These are phyloP conservation scores for Choloepus didactylus DNA, from an alignment of 2,797 vertebrate genomes.

Conservation along the genomic window DNA sequence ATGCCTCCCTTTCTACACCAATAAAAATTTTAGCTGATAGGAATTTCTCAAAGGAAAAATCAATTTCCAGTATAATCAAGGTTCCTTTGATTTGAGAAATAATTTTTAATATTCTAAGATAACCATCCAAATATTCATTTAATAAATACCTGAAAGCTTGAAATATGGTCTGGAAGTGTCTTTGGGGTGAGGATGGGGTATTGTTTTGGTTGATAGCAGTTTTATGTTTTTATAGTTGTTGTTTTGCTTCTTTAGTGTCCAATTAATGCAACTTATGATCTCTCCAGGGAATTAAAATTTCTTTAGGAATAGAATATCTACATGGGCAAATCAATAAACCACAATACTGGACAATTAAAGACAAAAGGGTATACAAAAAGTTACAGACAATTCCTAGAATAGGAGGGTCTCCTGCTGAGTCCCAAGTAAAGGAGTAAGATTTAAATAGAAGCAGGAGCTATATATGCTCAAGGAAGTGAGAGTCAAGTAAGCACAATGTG, in stretches of 20 bases:
- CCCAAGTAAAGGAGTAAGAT: neutral
- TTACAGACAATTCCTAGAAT: neutral
- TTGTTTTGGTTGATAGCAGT: neutral
- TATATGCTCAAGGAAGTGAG: neutral
- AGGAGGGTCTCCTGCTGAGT: neutral
- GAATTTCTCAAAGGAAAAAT: neutral
- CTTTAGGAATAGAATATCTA: neutral
- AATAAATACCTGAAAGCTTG: neutral
- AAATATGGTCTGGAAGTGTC: neutral
- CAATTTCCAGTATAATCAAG: neutral
- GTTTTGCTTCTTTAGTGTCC: neutral
- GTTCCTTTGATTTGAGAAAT: neutral
- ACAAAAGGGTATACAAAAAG: neutral
- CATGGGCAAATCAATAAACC: slow-evolving; percentile 1
- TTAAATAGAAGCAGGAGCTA: neutral
- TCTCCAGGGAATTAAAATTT: neutral
- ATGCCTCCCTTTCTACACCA: neutral
- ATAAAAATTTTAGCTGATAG: neutral
- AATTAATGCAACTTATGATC: neutral
- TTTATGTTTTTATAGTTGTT: neutral
- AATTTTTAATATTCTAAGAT: slow-evolving; percentile 23
- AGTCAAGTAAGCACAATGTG: neutral
- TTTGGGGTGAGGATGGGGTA: neutral
- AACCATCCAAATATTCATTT: neutral
- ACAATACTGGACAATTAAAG: neutral